Base-by-base conservation (phyloP, 37 sponge, comb jelly and placozoan genomes). In the Haliclona indistincta region DNA sequence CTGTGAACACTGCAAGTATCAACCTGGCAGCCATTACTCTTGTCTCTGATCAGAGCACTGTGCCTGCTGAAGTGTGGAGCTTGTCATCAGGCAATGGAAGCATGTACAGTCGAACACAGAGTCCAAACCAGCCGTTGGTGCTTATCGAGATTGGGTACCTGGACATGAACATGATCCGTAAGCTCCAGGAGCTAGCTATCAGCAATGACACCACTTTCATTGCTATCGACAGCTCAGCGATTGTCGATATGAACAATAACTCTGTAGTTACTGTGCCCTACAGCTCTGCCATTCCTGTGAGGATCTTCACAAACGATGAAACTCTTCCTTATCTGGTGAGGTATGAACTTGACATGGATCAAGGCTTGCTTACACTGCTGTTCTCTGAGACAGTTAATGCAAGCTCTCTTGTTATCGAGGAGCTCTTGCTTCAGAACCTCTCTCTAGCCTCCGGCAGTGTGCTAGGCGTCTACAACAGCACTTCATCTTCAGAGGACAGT, bases 371-470 rank as follows among this genome's bases (percentile, higher is more conserved):
- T 3, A 75, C 73, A 2, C 49, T 95, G 38, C 67, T 84, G 68
- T 95, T 95, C 52, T 45, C 81, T 66, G 96, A 95, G 40, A 88
- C 92, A 15, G 80, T 95, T 11, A 91, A 95, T 81, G 88, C 86
- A 1, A 77, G 66, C 37, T 87, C 92, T 0, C 47, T 95, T 30
- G 54, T 54, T 5, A 29, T 91, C 5, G 42, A 56, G 15, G 71
- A 77, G 8, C 76, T 95, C 2, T 17, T 78, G 7, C 25, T 95
- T 22, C 89, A 88, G 70, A 95, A 85, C 40, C 56, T 41, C 2
- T 35, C 62, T 0, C n/a, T 22, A 36, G 25, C 33, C 28, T 35
- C 58, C 13, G 41, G 32, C 0, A 81, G 78, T 43, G 77, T 49
- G 33, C 61, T 87, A 38, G 1, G 55, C n/a, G 19, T 93, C 38